Percentiles rank a stretch among this genome's conserved stretches.
Conservation (phyloP, 1,140 invertebrate genomes). For the Neotoxoptera formosana region DNA sequence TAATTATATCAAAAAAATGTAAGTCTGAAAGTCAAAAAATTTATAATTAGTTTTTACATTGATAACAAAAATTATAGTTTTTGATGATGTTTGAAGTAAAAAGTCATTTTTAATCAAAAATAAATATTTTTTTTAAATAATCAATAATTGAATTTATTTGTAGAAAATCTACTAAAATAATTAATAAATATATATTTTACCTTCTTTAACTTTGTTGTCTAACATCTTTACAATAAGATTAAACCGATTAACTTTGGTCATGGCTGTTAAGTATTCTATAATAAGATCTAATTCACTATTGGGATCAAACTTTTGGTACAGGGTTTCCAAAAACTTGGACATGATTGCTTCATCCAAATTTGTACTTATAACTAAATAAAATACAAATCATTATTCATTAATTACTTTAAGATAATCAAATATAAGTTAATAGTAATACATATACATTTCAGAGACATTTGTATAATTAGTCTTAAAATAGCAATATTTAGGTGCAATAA, state of each 20-base stretch:
- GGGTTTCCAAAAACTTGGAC: slow-evolving; percentile 48
- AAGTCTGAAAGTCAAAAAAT: neutral
- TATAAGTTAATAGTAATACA: neutral
- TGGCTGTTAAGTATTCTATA: slow-evolving; percentile 48
- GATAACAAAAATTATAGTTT: neutral
- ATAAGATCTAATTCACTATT: slow-evolving; percentile 54
- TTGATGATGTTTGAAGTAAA: neutral
- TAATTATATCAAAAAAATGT: neutral
- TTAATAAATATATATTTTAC: slow-evolving; percentile 20
- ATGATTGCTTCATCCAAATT: slow-evolving; percentile 54
- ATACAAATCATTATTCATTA: neutral
- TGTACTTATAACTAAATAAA: slow-evolving; percentile 47
- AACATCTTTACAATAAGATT: slow-evolving; percentile 52
- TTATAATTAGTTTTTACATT: neutral
- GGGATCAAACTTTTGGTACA: slow-evolving; percentile 41
- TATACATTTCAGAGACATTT: neutral
- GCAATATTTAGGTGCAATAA: no score
- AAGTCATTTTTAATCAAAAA: no score
- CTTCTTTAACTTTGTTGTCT: slow-evolving; percentile 55
- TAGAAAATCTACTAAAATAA: neutral
- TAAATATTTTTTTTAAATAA: neutral
- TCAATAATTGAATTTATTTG: neutral
- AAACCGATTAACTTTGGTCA: slow-evolving; percentile 45
- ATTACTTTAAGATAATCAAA: neutral
- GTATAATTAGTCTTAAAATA: no score